Evolutionary conservation across 2,797 vertebrate species (phyloP).

Genomic region (Micrastur ruficollis): DNA sequence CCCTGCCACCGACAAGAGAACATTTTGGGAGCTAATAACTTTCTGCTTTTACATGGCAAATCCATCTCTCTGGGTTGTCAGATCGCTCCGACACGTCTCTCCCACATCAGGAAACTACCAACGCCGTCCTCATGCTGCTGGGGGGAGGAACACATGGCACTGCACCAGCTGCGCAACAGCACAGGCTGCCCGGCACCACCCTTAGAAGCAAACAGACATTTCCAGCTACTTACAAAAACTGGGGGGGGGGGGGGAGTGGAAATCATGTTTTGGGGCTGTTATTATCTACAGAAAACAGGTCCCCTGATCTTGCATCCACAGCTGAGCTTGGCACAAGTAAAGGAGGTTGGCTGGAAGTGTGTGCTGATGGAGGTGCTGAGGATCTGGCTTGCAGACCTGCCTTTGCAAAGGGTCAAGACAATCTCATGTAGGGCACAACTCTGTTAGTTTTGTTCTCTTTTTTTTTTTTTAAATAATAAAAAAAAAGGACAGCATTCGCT

Average conservation of each 20-base stretch:
- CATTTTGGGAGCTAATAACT: neutral
- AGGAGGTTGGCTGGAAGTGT: neutral
- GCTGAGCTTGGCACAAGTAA: neutral
- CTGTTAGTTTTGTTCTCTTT: neutral
- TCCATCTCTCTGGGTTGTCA: neutral
- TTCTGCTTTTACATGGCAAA: neutral
- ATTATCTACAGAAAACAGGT: neutral
- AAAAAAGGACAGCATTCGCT: neutral
- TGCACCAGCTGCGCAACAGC: neutral
- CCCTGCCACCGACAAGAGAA: neutral
- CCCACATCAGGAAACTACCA: neutral
- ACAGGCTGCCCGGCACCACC: neutral
- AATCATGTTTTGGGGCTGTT: neutral
- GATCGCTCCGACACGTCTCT: fast-evolving
- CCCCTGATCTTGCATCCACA: neutral
- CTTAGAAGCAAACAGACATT: neutral
- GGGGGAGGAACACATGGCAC: fast-evolving
- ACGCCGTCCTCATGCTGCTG: neutral
- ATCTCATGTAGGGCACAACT: conserved; percentile 1
- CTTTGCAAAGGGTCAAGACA: conserved; percentile 13
- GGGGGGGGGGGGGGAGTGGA: neutral
- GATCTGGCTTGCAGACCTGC: neutral
- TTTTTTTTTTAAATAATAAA: neutral
- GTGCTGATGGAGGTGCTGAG: neutral
- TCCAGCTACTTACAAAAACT: neutral